These are phyloP conservation scores for Chouioia cunea DNA, from an alignment of 2,888 invertebrate species.

Conservation along the genomic window DNA sequence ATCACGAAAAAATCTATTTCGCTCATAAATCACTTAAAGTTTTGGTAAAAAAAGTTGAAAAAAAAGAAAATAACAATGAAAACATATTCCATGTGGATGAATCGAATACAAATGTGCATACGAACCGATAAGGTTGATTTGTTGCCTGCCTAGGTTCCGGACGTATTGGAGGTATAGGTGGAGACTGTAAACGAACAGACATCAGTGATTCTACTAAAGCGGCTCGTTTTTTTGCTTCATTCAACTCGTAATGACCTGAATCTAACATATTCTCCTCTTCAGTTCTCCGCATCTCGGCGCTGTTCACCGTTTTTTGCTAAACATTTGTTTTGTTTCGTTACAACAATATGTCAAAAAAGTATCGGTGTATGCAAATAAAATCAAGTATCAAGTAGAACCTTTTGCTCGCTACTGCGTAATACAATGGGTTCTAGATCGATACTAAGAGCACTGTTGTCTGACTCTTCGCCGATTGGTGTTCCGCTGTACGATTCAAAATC, in stretches of 20 bases:
- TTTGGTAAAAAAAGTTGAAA: conserved; percentile 23
- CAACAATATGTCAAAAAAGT: conserved; percentile 4
- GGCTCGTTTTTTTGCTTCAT: conserved; percentile 63
- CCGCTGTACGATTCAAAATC: conserved; percentile 69
- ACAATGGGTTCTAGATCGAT: conserved; percentile 58
- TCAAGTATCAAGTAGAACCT: too few species aligned
- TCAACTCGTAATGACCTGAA: conserved; percentile 65
- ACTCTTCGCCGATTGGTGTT: conserved; percentile 59
- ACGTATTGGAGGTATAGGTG: conserved; percentile 49
- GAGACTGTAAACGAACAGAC: conserved; percentile 51
- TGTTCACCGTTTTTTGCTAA: conserved; percentile 35
- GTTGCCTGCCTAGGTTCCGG: conserved; percentile 54
- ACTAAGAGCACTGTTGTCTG: conserved; percentile 49
- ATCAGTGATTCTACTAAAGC: conserved; percentile 60
- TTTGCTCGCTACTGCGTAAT: conserved; percentile 53
- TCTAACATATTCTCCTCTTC: conserved; percentile 64
- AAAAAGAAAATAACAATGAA: neutral
- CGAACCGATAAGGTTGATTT: conserved; percentile 59
- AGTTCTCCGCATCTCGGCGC: conserved; percentile 49
- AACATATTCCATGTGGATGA: too few species aligned
- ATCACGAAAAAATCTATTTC: conserved; percentile 25
- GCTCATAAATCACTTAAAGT: conserved; percentile 1
- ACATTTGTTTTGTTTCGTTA: conserved; percentile 12
- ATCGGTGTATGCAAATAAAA: too few species aligned
- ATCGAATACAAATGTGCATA: conserved; percentile 51